Percentiles rank a stretch among this genome's conserved stretches.
phyloP scores from a whole-genome alignment of 2,888 invertebrate genomes.

The Temnothorax unifasciatus region DNA sequence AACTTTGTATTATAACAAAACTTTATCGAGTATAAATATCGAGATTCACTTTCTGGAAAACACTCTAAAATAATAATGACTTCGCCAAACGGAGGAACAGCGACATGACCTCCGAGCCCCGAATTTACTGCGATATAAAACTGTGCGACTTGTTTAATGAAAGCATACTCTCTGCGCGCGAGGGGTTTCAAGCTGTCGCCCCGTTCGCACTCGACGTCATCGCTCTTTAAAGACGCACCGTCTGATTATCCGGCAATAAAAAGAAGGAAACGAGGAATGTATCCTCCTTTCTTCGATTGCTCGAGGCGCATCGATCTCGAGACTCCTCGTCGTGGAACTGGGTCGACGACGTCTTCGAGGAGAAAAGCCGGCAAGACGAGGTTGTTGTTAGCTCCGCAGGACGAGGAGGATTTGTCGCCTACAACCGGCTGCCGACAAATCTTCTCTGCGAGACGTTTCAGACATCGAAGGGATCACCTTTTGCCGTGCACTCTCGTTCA shows the following conservation, averaged over 20 bases:
- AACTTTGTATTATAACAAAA: slow-evolving; percentile 4
- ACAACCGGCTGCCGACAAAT: slow-evolving; percentile 65
- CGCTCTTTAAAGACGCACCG: slow-evolving; percentile 25
- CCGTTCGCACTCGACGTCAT: slow-evolving; percentile 20
- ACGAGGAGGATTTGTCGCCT: slow-evolving; percentile 64
- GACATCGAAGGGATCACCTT: slow-evolving; percentile 57
- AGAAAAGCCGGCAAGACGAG: slow-evolving; percentile 32
- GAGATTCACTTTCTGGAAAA: not conserved
- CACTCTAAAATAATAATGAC: not conserved
- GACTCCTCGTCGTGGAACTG: slow-evolving; percentile 61
- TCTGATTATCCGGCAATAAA: slow-evolving; percentile 45
- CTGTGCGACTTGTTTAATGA: slow-evolving; percentile 1
- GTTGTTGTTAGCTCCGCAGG: slow-evolving; percentile 35
- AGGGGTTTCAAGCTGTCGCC: not conserved
- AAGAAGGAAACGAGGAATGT: slow-evolving; percentile 41
- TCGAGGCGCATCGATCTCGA: slow-evolving; percentile 66
- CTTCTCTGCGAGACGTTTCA: slow-evolving; percentile 65
- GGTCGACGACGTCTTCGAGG: slow-evolving; percentile 61
- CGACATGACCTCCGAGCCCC: not conserved
- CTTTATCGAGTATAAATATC: not conserved
- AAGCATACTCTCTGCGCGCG: not conserved
- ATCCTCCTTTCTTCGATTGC: slow-evolving; percentile 64
- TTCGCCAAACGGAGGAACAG: not conserved
- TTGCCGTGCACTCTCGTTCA: slow-evolving; percentile 2
- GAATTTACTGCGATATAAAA: slow-evolving; percentile 36